A percentile compares a stretch with the other conserved stretches of the same genome.
These are phyloP conservation scores for Tenthredo scrophulariae DNA, from an alignment of 2,888 invertebrate genomes.

Conservation along the genomic window DNA sequence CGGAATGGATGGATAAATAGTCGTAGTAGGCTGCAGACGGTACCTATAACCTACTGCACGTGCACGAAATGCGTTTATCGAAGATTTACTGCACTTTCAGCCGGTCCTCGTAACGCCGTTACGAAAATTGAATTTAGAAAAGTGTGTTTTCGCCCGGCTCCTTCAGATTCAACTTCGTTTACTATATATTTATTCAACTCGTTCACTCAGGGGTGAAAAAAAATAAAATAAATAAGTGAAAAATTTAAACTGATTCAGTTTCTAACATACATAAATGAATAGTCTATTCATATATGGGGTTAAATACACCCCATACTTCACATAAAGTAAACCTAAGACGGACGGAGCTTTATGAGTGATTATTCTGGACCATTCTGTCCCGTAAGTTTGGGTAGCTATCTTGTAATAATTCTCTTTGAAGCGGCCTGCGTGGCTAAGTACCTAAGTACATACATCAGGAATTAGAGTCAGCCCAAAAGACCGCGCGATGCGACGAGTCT, in stretches of 20 bases:
- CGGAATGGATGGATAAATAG: neutral
- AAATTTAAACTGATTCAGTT: neutral
- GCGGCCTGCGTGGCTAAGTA: neutral
- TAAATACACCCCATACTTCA: neutral
- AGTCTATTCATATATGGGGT: neutral
- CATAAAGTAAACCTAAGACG: neutral
- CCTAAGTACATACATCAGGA: slow-evolving; percentile 15
- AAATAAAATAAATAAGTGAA: too few species aligned
- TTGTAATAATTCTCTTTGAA: slow-evolving; percentile 20
- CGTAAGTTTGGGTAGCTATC: neutral
- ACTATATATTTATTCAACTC: neutral
- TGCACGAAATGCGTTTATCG: slow-evolving; percentile 34
- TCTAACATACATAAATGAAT: neutral
- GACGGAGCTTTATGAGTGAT: neutral
- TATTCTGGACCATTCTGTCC: neutral
- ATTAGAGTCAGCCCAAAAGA: neutral
- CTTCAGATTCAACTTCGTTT: neutral
- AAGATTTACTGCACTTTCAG: slow-evolving; percentile 42
- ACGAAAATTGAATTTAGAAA: slow-evolving; percentile 45
- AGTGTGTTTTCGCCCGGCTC: slow-evolving; percentile 27
- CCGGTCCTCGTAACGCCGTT: slow-evolving; percentile 25
- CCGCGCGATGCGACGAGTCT: neutral
- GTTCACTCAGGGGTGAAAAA: neutral
- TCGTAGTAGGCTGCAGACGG: neutral
- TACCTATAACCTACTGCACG: slow-evolving; percentile 3